A percentile compares a stretch with the other conserved stretches of the same genome.
Evolutionary conservation across 2,113 vertebrate species (phyloP).

Genomic region (Erythrocebus patas): DNA sequence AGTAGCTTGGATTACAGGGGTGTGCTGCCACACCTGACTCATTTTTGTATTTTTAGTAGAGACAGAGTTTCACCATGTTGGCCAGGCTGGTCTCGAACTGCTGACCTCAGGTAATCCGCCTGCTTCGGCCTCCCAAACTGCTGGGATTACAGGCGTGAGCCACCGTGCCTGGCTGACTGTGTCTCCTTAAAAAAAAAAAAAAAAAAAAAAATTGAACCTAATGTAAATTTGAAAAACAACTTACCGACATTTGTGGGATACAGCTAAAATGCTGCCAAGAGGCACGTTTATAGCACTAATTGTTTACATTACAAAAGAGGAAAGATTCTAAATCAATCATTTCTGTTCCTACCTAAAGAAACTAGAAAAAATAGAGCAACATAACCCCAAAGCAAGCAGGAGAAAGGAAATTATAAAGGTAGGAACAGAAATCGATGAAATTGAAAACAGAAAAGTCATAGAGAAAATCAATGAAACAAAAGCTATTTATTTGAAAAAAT

Average conservation of each 20-base stretch:
- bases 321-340: not conserved
- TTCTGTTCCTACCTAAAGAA: not conserved
- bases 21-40: rapidly evolving
- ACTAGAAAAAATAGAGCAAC: not conserved
- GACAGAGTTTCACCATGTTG: too few species aligned
- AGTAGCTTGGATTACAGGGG: too few species aligned
- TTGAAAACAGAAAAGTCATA: not conserved
- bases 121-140: too few species aligned
- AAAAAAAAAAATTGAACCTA: too few species aligned
- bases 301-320: not conserved
- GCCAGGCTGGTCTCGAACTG: too few species aligned
- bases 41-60: too few species aligned
- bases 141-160: too few species aligned
- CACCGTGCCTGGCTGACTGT: too few species aligned
- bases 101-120: too few species aligned
- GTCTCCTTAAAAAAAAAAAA: too few species aligned
- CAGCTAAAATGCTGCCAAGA: not conserved
- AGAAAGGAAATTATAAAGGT: not conserved
- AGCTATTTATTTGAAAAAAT: not conserved
- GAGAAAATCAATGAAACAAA: not conserved
- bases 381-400: not conserved
- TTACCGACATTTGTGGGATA: not conserved
- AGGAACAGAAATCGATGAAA: not conserved
- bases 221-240: not conserved
- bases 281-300: not conserved